Evolutionary conservation across 2,113 vertebrate genomes (phyloP), one percentile per base, ranked within the genome.

Genomic region (Apistogramma diplotaenia): DNA sequence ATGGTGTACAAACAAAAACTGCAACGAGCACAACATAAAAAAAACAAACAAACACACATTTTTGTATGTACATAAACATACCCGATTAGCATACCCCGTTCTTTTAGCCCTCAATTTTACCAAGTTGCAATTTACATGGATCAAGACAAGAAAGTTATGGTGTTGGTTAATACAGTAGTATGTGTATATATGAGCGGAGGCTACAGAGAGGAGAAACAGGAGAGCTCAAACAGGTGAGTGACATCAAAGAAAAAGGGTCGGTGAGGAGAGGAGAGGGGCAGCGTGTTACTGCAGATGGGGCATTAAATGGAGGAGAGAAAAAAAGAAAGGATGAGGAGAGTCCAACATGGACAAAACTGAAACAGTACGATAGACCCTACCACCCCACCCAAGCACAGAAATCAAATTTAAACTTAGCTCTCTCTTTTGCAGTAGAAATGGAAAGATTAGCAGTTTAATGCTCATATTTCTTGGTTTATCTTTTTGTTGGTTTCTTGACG

Each of bases 371-470:
- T 58, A 88, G 85, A 84, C 62, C 55, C 61, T 18, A 76, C 77
- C 60, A 60, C 71, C 82, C 78, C 85, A 59, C 61, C 75, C 77
- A 49, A 54, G 55, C 84, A 91, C 81, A 79, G 75, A 87, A 90
- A 89, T 82, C 73, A 76, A 83, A 82, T 72, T 77, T 25, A 79
- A 70, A 87, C 84, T 86, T 82, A 89, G 87, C 91, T 91, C 89
- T 90, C 83, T 89, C 84, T 65, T 37, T 90, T 85, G 89, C 88
- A 81, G 91, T 83, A 86, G 83, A 86, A 94, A 93, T 92, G 82
- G 92, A 93, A 93, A 92, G 91, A 86, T 89, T 91, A 93, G 93
- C 91, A 86, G 89, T 92, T 90, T 90, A 87, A 93, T 91, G 89
- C 92, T 93, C 82, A 60, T 83, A 79, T 91, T 90, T 92, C 76